Evolutionary conservation across 2,113 vertebrate genomes (phyloP).

Genomic region (Passer montanus): DNA sequence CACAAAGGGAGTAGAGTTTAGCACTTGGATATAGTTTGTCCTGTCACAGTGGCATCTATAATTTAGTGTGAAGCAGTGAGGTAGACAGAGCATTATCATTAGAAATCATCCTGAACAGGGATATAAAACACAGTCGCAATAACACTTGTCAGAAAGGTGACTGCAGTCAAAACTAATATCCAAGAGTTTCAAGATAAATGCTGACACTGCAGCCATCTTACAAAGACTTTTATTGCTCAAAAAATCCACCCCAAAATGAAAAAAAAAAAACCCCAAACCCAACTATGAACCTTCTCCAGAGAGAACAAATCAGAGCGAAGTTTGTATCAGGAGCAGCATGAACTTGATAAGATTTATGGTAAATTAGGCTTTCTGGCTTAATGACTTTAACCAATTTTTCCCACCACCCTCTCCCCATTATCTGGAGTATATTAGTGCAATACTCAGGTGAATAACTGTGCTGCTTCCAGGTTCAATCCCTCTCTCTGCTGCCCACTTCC

Average conservation of each 20-base stretch:
- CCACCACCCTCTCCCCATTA: constrained; percentile 6
- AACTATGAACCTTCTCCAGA: constrained; percentile 65
- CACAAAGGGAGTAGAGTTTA: constrained; percentile 68
- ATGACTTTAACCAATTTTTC: constrained; percentile 72
- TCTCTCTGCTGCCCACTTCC: not conserved
- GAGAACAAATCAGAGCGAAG: constrained; percentile 66
- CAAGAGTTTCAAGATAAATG: constrained; percentile 82
- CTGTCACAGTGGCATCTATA: constrained; percentile 80
- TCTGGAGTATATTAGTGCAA: constrained; percentile 35
- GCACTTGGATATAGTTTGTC: constrained; percentile 72
- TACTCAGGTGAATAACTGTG: constrained; percentile 62
- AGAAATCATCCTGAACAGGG: constrained; percentile 84
- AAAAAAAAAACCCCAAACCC: constrained; percentile 25
- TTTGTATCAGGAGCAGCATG: constrained; percentile 63
- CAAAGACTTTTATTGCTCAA: constrained; percentile 75
- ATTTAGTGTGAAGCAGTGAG: constrained; percentile 82
- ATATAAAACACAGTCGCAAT: constrained; percentile 84
- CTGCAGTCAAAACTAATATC: constrained; percentile 87
- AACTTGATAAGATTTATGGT: constrained; percentile 70
- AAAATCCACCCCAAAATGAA: not conserved
- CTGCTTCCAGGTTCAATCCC: not conserved
- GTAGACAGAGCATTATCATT: constrained; percentile 84
- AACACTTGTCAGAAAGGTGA: constrained; percentile 85
- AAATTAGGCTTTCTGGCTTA: constrained; percentile 52
- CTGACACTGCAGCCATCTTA: constrained; percentile 79